phyloP scores from a whole-genome alignment of 2,113 vertebrate species.

The Tonatia bakeri region DNA sequence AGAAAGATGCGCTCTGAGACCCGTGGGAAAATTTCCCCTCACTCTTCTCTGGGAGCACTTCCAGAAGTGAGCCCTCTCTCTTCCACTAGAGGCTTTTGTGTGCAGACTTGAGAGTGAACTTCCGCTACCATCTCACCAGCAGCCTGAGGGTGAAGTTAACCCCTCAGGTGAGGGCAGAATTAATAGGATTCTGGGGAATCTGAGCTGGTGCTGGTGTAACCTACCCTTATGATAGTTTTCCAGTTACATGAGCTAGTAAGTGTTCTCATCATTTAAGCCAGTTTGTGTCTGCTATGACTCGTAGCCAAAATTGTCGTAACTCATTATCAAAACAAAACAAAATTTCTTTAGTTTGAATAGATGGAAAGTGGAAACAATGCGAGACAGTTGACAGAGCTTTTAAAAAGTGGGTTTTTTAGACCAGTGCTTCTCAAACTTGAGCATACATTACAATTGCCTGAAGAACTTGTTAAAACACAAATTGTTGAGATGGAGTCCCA shows the following conservation, averaged over 20 bases:
- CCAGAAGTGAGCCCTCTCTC: neutral
- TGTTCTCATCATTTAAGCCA: constrained; percentile 1
- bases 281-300: constrained; percentile 17
- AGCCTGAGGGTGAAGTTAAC: neutral
- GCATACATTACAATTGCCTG: neutral
- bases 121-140: neutral
- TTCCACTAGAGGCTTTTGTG: neutral
- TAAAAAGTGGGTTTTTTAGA: neutral
- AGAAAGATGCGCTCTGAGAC: neutral
- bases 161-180: neutral
- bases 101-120: neutral
- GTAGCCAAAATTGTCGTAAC: neutral
- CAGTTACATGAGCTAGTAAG: neutral
- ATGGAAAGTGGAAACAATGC: neutral
- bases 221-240: neutral
- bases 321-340: neutral
- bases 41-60: neutral
- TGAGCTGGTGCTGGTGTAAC: neutral
- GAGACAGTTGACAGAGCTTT: neutral
- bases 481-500: neutral
- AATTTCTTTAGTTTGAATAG: neutral
- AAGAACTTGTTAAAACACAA: neutral
- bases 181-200: neutral
- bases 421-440: neutral
- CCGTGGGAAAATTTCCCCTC: neutral